Evolutionary conservation across 2,797 vertebrate genomes (phyloP).

Genomic region (Manis pentadactyla): DNA sequence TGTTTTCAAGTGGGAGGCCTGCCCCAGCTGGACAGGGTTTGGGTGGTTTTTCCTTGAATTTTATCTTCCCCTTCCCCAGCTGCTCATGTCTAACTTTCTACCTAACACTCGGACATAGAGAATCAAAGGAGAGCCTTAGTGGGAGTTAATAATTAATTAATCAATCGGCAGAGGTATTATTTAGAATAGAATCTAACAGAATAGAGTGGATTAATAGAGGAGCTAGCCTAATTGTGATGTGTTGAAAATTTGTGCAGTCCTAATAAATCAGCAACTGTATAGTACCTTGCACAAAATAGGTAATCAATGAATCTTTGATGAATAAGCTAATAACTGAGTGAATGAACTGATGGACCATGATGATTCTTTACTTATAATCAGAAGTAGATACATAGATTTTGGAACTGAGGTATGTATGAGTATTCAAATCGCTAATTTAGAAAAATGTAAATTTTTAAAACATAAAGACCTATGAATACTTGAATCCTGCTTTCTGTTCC

Average conservation of each 20-base stretch:
- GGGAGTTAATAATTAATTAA: neutral
- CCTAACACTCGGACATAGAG: neutral
- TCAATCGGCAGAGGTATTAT: neutral
- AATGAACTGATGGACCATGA: neutral
- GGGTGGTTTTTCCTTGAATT: too few species aligned
- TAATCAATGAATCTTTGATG: neutral
- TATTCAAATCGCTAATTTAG: constrained; percentile 9
- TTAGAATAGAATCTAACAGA: neutral
- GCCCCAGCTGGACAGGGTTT: too few species aligned
- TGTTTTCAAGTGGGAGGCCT: too few species aligned
- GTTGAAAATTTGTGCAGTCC: constrained; percentile 1
- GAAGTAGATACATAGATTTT: neutral
- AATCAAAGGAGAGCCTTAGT: neutral
- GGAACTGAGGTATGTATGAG: neutral
- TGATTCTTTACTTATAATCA: constrained; percentile 28
- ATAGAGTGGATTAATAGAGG: neutral
- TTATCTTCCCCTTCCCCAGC: too few species aligned
- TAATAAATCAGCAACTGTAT: neutral
- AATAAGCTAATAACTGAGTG: neutral
- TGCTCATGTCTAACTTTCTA: too few species aligned
- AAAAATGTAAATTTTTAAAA: constrained; percentile 39
- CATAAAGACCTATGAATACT: neutral
- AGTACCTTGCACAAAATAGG: neutral
- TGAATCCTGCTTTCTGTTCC: neutral
- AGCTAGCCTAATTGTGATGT: neutral